A percentile compares a stretch with the other conserved stretches of the same genome.
Conservation (phyloP, 2,113 vertebrate species). For the Dermatemys mawii region DNA sequence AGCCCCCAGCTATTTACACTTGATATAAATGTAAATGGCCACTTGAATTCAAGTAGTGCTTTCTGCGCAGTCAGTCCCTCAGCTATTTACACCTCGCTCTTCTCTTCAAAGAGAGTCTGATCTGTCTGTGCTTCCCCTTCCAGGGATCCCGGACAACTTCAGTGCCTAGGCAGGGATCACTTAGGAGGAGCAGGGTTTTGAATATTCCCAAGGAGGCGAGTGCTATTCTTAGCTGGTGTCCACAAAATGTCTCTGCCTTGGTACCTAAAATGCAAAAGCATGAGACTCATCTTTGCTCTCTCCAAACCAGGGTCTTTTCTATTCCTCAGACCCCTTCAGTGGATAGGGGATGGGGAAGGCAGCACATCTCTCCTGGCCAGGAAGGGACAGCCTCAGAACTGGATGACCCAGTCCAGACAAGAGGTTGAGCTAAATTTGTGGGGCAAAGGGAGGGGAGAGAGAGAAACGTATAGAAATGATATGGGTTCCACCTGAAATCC, state of each 20-base stretch:
- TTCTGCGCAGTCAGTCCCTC: constrained; percentile 65
- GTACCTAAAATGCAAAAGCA: constrained; percentile 52
- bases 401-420: not conserved
- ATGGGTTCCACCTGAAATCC: not conserved
- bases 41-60: constrained; percentile 71
- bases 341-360: not conserved
- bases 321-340: not conserved
- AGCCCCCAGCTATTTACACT: too few relatives aligned
- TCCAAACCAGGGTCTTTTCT: not conserved
- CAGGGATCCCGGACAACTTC: not conserved
- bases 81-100: constrained; percentile 58
- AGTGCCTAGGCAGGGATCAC: not conserved
- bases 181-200: not conserved
- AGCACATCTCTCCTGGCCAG: not conserved
- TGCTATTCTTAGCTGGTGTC: not conserved
- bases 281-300: not conserved
- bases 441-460: too few relatives aligned
- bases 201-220: not conserved
- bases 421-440: not conserved
- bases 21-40: too few relatives aligned
- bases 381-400: not conserved
- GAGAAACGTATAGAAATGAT: not conserved
- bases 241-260: not conserved
- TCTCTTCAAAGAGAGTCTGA: constrained; percentile 48
- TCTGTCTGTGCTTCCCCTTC: constrained; percentile 28